Evolutionary conservation across 2,797 vertebrate genomes (phyloP).

Genomic region (Synaphobranchus kaupii): DNA sequence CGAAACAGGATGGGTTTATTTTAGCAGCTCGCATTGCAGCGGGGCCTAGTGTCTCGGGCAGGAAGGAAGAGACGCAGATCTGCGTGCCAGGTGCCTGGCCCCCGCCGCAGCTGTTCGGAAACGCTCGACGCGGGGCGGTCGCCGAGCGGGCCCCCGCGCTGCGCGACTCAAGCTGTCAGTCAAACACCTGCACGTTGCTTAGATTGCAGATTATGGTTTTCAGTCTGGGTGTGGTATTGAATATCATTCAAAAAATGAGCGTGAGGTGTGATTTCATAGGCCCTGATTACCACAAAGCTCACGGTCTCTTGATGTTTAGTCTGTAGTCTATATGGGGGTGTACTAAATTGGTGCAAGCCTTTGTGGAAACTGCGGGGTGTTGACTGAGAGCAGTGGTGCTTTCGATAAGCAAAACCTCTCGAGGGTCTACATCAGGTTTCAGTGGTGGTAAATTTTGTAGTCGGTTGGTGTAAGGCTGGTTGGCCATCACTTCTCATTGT

Average conservation of each 20-base stretch:
- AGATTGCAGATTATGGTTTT: not conserved
- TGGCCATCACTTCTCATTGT: not conserved
- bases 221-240: not conserved
- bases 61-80: conserved; percentile 35
- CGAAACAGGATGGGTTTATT: conserved; percentile 61
- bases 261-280: not conserved
- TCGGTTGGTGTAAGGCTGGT: not conserved
- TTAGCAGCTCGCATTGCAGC: conserved; percentile 58
- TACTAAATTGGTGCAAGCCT: not conserved
- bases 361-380: not conserved
- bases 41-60: conserved; percentile 44
- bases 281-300: not conserved
- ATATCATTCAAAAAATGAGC: not conserved
- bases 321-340: not conserved
- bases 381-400: not conserved
- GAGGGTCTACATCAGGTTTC: not conserved
- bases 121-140: not conserved
- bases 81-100: conserved; percentile 39
- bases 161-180: not conserved
- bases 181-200: not conserved
- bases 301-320: not conserved
- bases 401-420: not conserved
- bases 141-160: not conserved
- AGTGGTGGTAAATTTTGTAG: not conserved
- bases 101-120: conserved; percentile 62